Base-by-base conservation (phyloP, 2,888 invertebrate species). In the Leucophenga montana region DNA sequence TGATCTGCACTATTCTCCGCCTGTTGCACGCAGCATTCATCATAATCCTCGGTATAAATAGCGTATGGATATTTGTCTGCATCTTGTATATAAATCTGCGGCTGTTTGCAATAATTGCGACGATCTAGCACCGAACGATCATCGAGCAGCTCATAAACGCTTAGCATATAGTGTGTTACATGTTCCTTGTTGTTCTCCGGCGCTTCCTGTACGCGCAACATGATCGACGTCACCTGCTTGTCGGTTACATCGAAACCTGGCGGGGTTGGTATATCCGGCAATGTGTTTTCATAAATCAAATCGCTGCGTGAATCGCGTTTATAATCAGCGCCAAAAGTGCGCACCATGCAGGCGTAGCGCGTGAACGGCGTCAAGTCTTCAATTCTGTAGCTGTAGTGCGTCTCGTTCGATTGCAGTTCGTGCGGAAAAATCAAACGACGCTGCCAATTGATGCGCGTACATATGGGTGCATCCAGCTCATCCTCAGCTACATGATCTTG, bases 341-440 rank as follows among this genome's bases (percentile, higher is more conserved):
- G 92, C 13, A 96, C 91, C 83, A 94, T 94, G 70, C 92, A 92
- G 0, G 93, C 94, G 86, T 97, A 97, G 59, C 90, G 90, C 0
- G 94, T 94, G 85, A 90, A 92, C 0, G 94, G 93, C 71, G 91
- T 89, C 18, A 95, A 88, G 59, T 90, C 87, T 0, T 87, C 81
- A 22, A 92, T 80, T 31, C 76, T 79, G 44, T 85, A 83, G 11
- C 76, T 79, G 79, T 74, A 86, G 75, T 77, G 80, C 0, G 77
- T 80, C 3, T 70, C 78, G 39, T 82, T 83, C 0, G 72, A 71
- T 0, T 13, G 16, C 0, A 86, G 75, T 5, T 87, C 83, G n/a
- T 76, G 72, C 1, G 54, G 53, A 44, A 85, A 84, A 3, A 84
- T 71, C 16, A 87, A 61, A 18, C 78, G 72, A 9, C 85, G 81